A percentile compares a stretch with the other conserved stretches of the same genome.
Conservation (phyloP, 2,113 vertebrate genomes). For the Colius striatus region DNA sequence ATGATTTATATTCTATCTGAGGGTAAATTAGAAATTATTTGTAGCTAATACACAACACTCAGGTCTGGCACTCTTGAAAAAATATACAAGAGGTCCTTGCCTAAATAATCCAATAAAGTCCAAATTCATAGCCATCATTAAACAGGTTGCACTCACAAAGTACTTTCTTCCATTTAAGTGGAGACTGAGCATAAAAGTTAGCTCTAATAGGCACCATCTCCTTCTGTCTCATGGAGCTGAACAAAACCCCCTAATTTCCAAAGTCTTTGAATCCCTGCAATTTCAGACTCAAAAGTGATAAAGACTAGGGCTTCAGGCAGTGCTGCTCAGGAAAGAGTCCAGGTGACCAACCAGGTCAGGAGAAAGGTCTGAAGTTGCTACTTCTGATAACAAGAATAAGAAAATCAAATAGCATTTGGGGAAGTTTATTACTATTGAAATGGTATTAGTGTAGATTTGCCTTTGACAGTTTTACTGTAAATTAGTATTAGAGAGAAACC, state of each 20-base stretch:
- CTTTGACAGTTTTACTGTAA: background rate
- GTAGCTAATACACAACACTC: background rate
- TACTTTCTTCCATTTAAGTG: background rate
- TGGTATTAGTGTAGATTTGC: background rate
- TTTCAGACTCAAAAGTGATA: background rate
- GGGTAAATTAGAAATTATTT: background rate
- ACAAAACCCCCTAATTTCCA: background rate
- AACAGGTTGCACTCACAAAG: background rate
- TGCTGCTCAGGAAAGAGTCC: background rate
- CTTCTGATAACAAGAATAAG: background rate
- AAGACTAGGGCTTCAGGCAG: background rate
- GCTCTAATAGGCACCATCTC: background rate
- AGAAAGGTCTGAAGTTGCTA: background rate
- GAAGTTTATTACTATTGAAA: background rate
- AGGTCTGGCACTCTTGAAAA: background rate
- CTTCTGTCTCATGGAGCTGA: background rate
- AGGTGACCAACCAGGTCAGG: background rate
- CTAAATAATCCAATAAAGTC: background rate
- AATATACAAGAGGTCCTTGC: background rate
- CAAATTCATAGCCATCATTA: background rate
- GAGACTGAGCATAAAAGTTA: background rate
- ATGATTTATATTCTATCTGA: background rate
- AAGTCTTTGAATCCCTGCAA: background rate
- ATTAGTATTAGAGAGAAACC: accelerated
- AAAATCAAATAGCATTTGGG: background rate